Evolutionary conservation across 2,113 vertebrate species (phyloP), one percentile per base, ranked within the genome.

Genomic region (Pelvicachromis taeniatus): DNA sequence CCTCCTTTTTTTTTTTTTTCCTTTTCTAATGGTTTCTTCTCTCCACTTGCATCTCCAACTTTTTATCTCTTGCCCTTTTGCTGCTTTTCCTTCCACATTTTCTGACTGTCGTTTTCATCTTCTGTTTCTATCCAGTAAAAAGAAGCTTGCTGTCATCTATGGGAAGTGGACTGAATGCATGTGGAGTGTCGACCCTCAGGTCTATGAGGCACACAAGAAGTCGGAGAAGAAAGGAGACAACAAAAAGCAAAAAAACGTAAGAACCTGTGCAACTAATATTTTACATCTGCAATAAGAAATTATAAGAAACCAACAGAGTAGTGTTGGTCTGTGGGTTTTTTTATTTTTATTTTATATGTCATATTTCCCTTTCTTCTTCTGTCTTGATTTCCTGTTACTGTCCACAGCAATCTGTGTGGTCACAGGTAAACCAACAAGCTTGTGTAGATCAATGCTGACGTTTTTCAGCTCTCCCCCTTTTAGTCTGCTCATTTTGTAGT

Each of bases 131-230:
- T 40, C 21, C 92, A 99, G 99, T 95, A 99, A 97, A 88, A 99
- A 97, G 97, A 99, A 99, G 94, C 96, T 95, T 45, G 97, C 96
- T 17, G 94, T 99, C 35, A 98, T 99, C 92, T 99, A 99, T 21
- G 99, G 99, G 63, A 99, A 99, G 88, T 99, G 99, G 99, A 99
- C 99, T 0, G 99, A 99, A 87, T 99, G 98, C 61, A 93, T 99
- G 88, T 99, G 98, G 98, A 97, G 98, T 14, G 91, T 98, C 0
- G 97, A 99, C 38, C 96, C 97, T 17, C 95, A 89, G 8, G 85
- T 91, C 0, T 99, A 97, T 0, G 99, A 99, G 78, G 92, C 95
- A 45, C 95, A 97, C 90, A 97, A 95, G 82, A 99, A 97, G 93
- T 96, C 94, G 0, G 98, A 99, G 75, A 97, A 93, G 91, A 97